A percentile compares a stretch with the other conserved stretches of the same genome.
phyloP scores from a whole-genome alignment of 2,113 vertebrate genomes.

The Actinemys pallida region DNA sequence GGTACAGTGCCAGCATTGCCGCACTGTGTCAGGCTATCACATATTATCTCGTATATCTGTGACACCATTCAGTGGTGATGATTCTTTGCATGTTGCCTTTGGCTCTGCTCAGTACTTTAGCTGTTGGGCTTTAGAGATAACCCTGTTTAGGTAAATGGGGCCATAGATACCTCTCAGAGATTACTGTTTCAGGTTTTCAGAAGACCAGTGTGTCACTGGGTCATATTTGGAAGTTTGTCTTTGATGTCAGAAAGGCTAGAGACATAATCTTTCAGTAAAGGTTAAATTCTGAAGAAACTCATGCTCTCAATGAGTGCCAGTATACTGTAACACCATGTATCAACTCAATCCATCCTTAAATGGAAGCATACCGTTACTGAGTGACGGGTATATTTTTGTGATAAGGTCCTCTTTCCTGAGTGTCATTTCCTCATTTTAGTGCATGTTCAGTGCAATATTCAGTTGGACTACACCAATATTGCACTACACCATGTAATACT shows the following conservation, averaged over 20 bases:
- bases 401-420: neutral
- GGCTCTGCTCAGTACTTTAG: neutral
- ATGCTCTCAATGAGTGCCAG: neutral
- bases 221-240: neutral
- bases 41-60: neutral
- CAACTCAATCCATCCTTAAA: neutral
- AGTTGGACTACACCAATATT: neutral
- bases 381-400: neutral
- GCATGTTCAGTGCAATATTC: neutral
- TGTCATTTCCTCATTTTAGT: slow-evolving; percentile 35
- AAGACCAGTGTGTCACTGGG: neutral
- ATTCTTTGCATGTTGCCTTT: neutral
- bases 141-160: neutral
- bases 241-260: neutral
- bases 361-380: neutral
- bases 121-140: neutral
- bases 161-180: neutral
- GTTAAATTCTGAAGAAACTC: neutral
- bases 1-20: neutral
- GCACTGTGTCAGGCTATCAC: neutral
- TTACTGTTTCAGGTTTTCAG: neutral
- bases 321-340: neutral
- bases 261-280: neutral
- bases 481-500: neutral
- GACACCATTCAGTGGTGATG: neutral